These are phyloP conservation scores for Asbolus verrucosus DNA, from an alignment of 1,140 invertebrate genomes.

Conservation along the genomic window DNA sequence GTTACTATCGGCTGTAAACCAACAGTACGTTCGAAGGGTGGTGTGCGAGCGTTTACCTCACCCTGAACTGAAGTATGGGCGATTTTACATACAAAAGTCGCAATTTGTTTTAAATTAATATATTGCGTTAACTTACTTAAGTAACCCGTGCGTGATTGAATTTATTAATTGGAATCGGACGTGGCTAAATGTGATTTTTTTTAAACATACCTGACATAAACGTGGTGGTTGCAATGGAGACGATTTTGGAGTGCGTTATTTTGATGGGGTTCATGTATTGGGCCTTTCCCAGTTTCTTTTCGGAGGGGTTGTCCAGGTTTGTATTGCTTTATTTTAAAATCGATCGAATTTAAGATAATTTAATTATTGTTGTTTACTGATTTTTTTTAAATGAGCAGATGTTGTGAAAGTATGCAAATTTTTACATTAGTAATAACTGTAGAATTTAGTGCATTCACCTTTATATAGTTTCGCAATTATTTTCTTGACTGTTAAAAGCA, in stretches of 20 bases:
- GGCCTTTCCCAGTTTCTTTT: constrained; percentile 58
- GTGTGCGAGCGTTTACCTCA: constrained; percentile 1
- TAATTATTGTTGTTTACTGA: no score
- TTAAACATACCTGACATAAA: neutral
- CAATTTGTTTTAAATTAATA: no score
- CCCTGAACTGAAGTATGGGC: constrained; percentile 13
- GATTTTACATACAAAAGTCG: neutral
- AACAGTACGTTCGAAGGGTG: constrained; percentile 8
- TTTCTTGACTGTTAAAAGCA: neutral
- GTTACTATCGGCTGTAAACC: neutral
- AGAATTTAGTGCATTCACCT: constrained; percentile 33
- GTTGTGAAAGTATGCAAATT: constrained; percentile 39
- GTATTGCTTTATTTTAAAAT: constrained; percentile 6
- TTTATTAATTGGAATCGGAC: constrained; percentile 15
- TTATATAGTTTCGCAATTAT: constrained; percentile 8
- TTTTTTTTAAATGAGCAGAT: neutral
- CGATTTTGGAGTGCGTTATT: constrained; percentile 55
- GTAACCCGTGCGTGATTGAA: constrained; percentile 1
- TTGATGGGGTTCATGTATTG: constrained; percentile 59
- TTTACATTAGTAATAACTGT: constrained; percentile 29
- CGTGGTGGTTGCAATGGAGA: constrained; percentile 48
- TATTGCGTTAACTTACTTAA: constrained; percentile 14
- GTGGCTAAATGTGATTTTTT: constrained; percentile 21
- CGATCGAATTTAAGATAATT: no score
- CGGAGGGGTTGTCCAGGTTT: constrained; percentile 53